Evolutionary conservation across 2,888 invertebrate species (phyloP).

Genomic region (Lasiommata megera): DNA sequence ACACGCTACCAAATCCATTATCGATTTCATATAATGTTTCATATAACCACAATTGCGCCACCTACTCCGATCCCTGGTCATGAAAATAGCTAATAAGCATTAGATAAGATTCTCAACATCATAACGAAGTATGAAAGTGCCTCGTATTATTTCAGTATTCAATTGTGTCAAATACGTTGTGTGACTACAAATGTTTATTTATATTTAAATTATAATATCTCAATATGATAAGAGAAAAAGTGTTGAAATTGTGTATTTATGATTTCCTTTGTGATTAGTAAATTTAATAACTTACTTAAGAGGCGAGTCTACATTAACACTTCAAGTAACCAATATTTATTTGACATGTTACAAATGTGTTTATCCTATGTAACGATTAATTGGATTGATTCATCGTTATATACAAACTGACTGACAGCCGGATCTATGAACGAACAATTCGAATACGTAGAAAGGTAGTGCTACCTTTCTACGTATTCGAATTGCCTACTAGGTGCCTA

Average conservation of each 20-base stretch:
- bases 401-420: too few relatives aligned
- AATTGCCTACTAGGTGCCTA: too few relatives aligned
- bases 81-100: too few relatives aligned
- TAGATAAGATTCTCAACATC: too few relatives aligned
- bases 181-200: background rate
- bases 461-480: too few relatives aligned
- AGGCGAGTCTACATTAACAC: background rate
- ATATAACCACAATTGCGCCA: too few relatives aligned
- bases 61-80: too few relatives aligned
- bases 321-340: background rate
- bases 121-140: background rate
- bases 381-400: too few relatives aligned
- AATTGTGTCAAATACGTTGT: background rate
- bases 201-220: background rate
- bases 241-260: background rate
- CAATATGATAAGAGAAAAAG: background rate
- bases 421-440: too few relatives aligned
- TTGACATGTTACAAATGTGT: background rate
- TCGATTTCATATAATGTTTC: background rate
- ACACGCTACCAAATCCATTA: too few relatives aligned
- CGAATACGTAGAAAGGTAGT: too few relatives aligned
- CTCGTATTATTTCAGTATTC: slow-evolving; percentile 1
- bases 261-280: background rate
- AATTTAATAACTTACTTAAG: background rate
- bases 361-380: too few relatives aligned